These are phyloP conservation scores for Enoplosus armatus DNA, from an alignment of 2,797 vertebrate genomes.

Conservation along the genomic window DNA sequence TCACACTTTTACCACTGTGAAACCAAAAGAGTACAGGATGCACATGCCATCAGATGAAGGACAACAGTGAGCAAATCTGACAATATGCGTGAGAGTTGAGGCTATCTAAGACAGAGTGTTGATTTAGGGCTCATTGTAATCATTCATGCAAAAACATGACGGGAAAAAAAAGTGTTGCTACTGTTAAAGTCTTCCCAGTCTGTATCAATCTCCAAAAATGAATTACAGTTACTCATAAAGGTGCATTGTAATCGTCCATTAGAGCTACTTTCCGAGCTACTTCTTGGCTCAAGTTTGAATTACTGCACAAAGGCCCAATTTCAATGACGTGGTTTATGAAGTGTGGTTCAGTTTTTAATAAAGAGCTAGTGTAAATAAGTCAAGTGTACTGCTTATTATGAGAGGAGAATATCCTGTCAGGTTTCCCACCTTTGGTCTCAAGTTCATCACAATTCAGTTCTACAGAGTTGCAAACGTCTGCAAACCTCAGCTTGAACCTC, in stretches of 20 bases:
- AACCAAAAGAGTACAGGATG: not conserved
- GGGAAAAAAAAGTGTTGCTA: too few species aligned
- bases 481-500: conserved; percentile 39
- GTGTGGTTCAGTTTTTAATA: not conserved
- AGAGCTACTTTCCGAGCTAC: not conserved
- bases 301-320: not conserved
- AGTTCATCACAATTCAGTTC: conserved; percentile 5
- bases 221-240: not conserved
- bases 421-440: conserved; percentile 5
- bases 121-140: not conserved
- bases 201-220: not conserved
- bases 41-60: not conserved
- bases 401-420: not conserved
- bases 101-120: not conserved
- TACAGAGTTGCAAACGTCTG: conserved; percentile 17
- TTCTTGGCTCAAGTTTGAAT: not conserved
- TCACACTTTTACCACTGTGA: not conserved
- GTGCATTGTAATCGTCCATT: not conserved
- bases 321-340: not conserved
- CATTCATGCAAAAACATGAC: too few species aligned
- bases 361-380: not conserved
- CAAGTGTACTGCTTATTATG: not conserved
- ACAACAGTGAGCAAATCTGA: not conserved
- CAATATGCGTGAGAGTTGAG: not conserved
- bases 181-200: not conserved